Base-by-base conservation (phyloP, 1,140 invertebrate genomes). In the Achroia grisella region DNA sequence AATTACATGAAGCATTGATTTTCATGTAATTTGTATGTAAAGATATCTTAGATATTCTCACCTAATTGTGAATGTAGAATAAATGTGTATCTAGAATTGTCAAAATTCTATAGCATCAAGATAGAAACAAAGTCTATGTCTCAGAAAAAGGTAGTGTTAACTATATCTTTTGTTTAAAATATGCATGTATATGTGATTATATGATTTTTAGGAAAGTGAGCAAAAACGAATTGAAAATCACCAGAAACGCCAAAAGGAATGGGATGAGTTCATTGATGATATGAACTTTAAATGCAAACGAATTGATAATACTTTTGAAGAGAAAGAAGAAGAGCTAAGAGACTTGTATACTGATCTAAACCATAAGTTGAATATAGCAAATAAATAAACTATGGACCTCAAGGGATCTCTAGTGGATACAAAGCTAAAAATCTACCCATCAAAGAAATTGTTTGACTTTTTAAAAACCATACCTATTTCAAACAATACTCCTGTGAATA, bases 251-350 rank as follows among this genome's bases (percentile, higher is more conserved):
- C 88, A 91, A 78, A 66, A 81, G 35, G 90, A 92, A 69, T 94
- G 91, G 91, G 87, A 91, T 51, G 86, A 88, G 49, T 94, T 95
- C 67, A 89, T 93, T 65, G 91, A 91, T 87, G 91, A 93, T 86
- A 91, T 95, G 79, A 90, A 90, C 56, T 87, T 90, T 58, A 92
- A 91, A 52, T 94, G 91, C 75, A 78, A 88, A 53, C 88, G 90
- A 71, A 90, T 95, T 53, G 92, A 95, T 65, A 89, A 91, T 65
- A 90, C 91, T 15, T 94, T 94, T 86, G 88, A 90, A 60, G 89
- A 93, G 64, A 94, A 94, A 78, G 92, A 94, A 86, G 89, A 91
- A 65, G 90, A 94, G 85, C 79, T 94, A 4, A 88, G 89, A 53
- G 89, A 93, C 52, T 90, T 92, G 50, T 95, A 94, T 71, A 72